Base-by-base conservation (phyloP, 2,113 vertebrate species). In the Aegypius monachus region DNA sequence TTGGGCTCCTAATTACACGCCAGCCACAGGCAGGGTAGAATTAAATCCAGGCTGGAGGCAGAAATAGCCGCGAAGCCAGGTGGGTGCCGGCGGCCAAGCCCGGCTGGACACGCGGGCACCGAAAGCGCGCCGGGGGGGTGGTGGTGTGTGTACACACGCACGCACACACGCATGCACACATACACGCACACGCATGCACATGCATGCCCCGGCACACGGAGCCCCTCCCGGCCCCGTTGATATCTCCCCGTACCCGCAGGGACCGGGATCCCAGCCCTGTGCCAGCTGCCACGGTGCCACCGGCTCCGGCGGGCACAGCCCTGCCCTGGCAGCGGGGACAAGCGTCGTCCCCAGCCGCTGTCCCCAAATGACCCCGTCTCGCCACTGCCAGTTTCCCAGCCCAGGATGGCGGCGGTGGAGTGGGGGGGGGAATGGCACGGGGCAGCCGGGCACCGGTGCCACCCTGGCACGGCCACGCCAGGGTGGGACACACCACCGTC, bases 31-130 rank as follows among this genome's bases (percentile, higher is more conserved):
- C 45, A 88, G 50, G 47, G 81, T 38, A 75, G 93, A 71, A 95
- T 92, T 84, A 88, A 94, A 95, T 45, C 95, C 88, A 7, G 8
- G 81, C 79, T 16, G 71, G 70, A 88, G 79, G 72, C 90, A 89
- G 91, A 96, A 94, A 95, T 56, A 63, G 18, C 81, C 6, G 1
- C 1, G 12, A 38, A 1, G 11, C 26, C 87, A 55, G 91, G 91
- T 71, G 91, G 74, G 84, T 23, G 61, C 34, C 6, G 25, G 47
- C 1, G 7, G 67, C 66, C 38, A 77, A 79, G 48, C n/a, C 91
- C 4, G 3, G 59, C 34, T 0, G 14, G 84, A 47, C 52, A 36
- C 11, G 19, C 2, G 23, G 56, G 63, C 53, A 71, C 38, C 18
- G 2, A 14, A 5, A 36, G 36, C 36, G 36, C 36, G 36, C 36